Evolutionary conservation across 2,888 invertebrate genomes (phyloP), one percentile per base, ranked within the genome.

Genomic region (Polyommatus icarus): DNA sequence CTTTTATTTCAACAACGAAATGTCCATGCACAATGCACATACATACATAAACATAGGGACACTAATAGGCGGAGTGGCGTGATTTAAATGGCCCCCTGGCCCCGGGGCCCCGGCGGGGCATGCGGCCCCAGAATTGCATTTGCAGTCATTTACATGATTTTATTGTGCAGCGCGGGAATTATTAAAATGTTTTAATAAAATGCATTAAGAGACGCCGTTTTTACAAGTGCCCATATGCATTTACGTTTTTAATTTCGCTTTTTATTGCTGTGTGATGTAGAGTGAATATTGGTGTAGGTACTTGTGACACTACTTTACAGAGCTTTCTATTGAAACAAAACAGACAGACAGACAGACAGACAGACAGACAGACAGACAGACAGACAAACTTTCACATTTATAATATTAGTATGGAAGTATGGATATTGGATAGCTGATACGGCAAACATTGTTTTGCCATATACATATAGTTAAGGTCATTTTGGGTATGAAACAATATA

Each of bases 31-130:
- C n/a, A n/a, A n/a, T n/a, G n/a, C n/a, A n/a, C n/a, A n/a, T 6
- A 59, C 72, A 36, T 72, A 72, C 40, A 72, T 72, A 72, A 72
- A 72, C 18, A 78, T 78, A 76, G 15, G 71, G 71, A 40, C 54
- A 71, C 82, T 85, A 85, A 86, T 86, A 86, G 84, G 82, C 81
- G 80, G 79, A 84, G 85, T 86, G 84, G 86, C 86, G 85, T 87
- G 86, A 87, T 86, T 84, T 85, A 84, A 84, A 84, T 85, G 84
- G 84, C 78, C 76, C 79, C 72, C 72, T n/a, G 36, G 61, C 61
- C 61, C 24, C 40, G 40, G 20, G 32, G 71, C n/a, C 72, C n/a
- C 36, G 72, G 36, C 72, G 73, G 40, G 57, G 79, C 81, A 81
- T 79, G 83, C 81, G 61, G 61, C 61, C 61, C 20, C 72, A 36